Conservation (phyloP, 1,140 invertebrate species). For the Eriosoma lanigerum region DNA sequence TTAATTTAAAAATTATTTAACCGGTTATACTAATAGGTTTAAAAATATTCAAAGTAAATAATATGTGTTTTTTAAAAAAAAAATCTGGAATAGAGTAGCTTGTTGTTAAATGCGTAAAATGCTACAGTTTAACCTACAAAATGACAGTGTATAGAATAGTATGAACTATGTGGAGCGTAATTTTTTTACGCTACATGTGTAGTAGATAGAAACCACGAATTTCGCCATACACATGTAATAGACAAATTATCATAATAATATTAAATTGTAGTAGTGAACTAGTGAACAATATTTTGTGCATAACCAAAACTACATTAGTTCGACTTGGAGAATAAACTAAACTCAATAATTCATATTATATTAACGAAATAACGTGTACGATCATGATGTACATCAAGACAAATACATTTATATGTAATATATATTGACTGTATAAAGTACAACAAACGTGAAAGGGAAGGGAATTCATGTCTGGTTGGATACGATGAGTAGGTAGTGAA, state of each 20-base stretch:
- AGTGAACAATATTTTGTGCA: not conserved
- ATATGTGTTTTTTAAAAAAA: too few relatives aligned
- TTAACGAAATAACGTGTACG: too few relatives aligned
- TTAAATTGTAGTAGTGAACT: not conserved
- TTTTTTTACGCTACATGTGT: slow-evolving; percentile 8
- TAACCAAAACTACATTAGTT: not conserved
- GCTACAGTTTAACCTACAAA: too few relatives aligned
- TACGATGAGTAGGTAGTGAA: not conserved
- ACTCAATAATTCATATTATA: too few relatives aligned
- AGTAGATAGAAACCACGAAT: slow-evolving; percentile 5
- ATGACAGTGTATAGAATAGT: too few relatives aligned
- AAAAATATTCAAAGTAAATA: too few relatives aligned
- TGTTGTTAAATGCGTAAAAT: too few relatives aligned
- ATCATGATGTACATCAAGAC: not conserved
- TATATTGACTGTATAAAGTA: not conserved
- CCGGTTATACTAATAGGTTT: too few relatives aligned
- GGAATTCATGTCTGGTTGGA: not conserved
- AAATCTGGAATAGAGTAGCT: too few relatives aligned
- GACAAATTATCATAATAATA: not conserved
- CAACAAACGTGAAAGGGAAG: not conserved
- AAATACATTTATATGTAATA: not conserved
- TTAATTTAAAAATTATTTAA: too few relatives aligned
- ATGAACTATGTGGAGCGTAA: not conserved
- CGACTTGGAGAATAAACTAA: too few relatives aligned
- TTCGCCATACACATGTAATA: not conserved